phyloP scores from a whole-genome alignment of 2,113 vertebrate genomes.

The Lynx canadensis region DNA sequence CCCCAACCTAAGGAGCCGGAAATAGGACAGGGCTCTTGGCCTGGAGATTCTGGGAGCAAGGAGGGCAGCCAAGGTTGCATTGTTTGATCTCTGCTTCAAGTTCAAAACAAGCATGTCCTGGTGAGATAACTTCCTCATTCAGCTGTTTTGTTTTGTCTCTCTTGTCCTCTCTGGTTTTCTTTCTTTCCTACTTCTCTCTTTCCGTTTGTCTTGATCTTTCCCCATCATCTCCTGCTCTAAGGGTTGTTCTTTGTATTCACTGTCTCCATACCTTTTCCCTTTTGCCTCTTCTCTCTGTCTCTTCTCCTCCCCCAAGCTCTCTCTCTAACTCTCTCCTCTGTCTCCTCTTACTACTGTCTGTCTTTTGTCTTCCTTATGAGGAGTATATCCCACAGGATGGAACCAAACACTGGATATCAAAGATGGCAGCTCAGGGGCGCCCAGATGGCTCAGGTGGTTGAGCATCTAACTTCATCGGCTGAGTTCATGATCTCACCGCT shows the following conservation, averaged over 20 bases:
- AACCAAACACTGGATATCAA: background rate
- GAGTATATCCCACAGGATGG: background rate
- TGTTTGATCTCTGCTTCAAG: background rate
- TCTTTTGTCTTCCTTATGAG: background rate
- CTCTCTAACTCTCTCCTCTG: background rate
- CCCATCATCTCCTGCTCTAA: background rate
- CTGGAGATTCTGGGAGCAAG: accelerated
- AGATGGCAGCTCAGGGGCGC: background rate
- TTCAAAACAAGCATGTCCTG: background rate
- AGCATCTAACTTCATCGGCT: no score
- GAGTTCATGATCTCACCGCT: no score
- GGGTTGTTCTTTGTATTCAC: background rate
- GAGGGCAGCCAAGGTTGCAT: accelerated
- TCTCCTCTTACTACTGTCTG: background rate
- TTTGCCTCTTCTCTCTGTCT: background rate
- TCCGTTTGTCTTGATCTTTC: background rate
- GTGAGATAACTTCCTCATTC: background rate
- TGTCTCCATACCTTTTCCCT: background rate
- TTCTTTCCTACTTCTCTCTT: background rate
- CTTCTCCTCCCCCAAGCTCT: background rate
- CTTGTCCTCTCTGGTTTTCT: background rate
- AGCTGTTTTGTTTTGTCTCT: background rate
- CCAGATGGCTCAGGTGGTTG: no score
- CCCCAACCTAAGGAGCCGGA: background rate
- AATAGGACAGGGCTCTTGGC: background rate